Percentiles rank a stretch among this genome's conserved stretches.
These are phyloP conservation scores for Lamellibrachia columna DNA, from an alignment of 2,888 invertebrate species.

Conservation along the genomic window DNA sequence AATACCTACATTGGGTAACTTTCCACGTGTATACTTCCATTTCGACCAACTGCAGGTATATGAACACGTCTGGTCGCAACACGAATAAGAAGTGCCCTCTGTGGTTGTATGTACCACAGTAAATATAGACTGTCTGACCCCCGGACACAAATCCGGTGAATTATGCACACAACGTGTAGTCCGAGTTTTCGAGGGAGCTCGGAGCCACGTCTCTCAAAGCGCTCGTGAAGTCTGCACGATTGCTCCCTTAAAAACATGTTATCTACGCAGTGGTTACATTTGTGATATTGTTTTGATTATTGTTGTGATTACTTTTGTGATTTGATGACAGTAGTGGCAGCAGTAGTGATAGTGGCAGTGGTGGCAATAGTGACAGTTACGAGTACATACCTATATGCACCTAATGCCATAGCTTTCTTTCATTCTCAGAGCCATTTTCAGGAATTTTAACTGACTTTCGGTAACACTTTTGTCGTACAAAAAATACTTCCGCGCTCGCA, in stretches of 20 bases:
- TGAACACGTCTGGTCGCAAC: background rate
- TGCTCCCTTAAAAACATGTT: background rate
- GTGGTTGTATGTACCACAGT: background rate
- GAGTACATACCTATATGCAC: too few relatives aligned
- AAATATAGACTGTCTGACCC: background rate
- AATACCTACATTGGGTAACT: background rate
- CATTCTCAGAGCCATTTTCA: too few relatives aligned
- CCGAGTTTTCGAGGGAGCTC: background rate
- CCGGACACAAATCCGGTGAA: background rate
- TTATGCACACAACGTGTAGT: background rate
- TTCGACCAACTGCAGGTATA: background rate
- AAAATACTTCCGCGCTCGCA: too few relatives aligned
- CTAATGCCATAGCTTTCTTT: too few relatives aligned
- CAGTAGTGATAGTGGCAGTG: too few relatives aligned
- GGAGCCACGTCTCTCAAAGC: background rate
- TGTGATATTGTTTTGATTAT: background rate
- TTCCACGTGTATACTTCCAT: background rate
- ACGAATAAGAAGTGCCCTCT: background rate
- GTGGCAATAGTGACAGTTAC: too few relatives aligned
- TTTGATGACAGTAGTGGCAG: too few relatives aligned
- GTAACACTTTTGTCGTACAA: too few relatives aligned
- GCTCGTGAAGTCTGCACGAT: background rate
- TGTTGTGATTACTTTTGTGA: background rate
- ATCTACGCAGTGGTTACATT: background rate
- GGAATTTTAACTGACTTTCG: too few relatives aligned